Evolutionary conservation across 1,140 invertebrate species (phyloP), one percentile per base, ranked within the genome.

Genomic region (Drosophila oshimai): DNA sequence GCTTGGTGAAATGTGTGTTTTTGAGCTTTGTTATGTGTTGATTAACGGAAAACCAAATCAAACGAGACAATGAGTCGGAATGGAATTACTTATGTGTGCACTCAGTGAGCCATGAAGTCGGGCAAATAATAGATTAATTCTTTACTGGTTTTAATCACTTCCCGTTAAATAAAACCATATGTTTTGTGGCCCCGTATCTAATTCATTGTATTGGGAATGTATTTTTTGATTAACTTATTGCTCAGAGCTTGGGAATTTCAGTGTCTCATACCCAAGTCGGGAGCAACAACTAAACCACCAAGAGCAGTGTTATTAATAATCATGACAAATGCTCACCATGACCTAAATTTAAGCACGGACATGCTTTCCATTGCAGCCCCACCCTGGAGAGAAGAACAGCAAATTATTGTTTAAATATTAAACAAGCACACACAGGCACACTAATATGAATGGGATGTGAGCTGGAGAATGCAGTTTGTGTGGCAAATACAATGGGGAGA

Each of bases 401-500:
- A 69, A 75, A 75, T 69, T 58, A 61, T 34, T 75, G 44, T 50
- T 68, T 61, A 69, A 75, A 75, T 75, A 75, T 69, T 75, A 45
- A 75, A 69, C 70, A 74, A 45, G 13, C 53, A 34, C 17, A 47
- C 28, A 45, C n/a, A 51, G 6, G 6, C 18, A 34, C 7, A 46
- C n/a, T n/a, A n/a, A n/a, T n/a, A n/a, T n/a, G n/a, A n/a, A n/a
- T n/a, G n/a, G n/a, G n/a, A n/a, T n/a, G n/a, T n/a, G n/a, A 9
- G 4, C 13, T 42, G 13, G 5, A 65, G 58, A 65, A 65, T 50
- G 58, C 58, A 31, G 41, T 65, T 65, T 65, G 60, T 65, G 44
- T 15, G 26, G n/a, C 58, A 41, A 65, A 65, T 41, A 65, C 42
- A 50, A 65, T 65, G 62, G 62, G 33, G 1, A 20, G 26, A 31